Evolutionary conservation across 2,113 vertebrate genomes (phyloP), one percentile per base, ranked within the genome.

Genomic region (Macaca nemestrina): DNA sequence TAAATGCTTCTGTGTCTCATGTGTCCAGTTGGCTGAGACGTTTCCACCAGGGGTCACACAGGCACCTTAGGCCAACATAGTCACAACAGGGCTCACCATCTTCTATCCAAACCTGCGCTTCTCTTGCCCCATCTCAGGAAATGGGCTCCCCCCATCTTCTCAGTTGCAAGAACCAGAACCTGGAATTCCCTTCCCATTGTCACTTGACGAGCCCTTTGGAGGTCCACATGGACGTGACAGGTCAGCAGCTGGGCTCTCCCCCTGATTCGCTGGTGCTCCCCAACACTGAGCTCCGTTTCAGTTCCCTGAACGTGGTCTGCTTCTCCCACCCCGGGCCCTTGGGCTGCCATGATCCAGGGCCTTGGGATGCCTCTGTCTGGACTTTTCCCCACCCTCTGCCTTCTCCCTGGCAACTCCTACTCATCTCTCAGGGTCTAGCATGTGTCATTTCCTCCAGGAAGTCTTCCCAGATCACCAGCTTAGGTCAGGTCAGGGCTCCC

Each of bases 21-120:
- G 38, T 20, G 16, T 5, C 32, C 32, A 38, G 1, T 8, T 11
- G 16, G 18, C 45, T 20, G 4, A 0, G 9, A n/a, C 9, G 11
- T 43, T 61, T 16, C 22, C 6, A 0, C 4, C 10, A 50, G 23
- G 9, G 40, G 13, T 40, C 40, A 61, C 78, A 17, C 0, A 30
- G 57, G 30, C 8, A 8, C 40, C 12, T 61, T 3, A n/a, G 27
- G 20, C 38, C 17, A 2, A 2, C 17, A 3, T 14, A 27, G 22
- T 27, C 45, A 38, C 23, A 35, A 10, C 10, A 14, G 25, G 5
- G 20, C 20, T 55, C 32, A 1, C 3, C 8, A 0, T 35, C 43
- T 48, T 22, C 79, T 55, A 10, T 45, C 45, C 57, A 14, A 2
- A 50, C 52, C n/a, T 45, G 64, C 3, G 13, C 30, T 61, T 18